Percentiles rank a stretch among this genome's conserved stretches.
Conservation (phyloP, 2,113 vertebrate species). For the Amphilophus citrinellus region DNA sequence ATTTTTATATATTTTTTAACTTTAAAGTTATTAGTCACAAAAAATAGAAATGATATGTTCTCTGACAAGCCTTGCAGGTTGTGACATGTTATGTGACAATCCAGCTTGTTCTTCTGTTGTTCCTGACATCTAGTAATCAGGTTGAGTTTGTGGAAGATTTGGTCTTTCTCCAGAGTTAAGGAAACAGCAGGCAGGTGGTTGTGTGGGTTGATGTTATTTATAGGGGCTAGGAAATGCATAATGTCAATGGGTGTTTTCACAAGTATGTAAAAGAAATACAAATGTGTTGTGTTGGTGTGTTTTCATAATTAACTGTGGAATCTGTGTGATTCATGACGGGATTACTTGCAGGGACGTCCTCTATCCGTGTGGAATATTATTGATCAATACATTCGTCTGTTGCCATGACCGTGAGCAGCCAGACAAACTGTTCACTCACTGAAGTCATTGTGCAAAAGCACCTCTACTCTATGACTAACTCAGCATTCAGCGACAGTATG, state of each 20-base stretch:
- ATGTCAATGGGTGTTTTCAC: not conserved
- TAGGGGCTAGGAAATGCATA: not conserved
- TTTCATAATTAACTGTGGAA: constrained; percentile 55
- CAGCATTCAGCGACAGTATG: constrained; percentile 7
- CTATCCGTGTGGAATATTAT: constrained; percentile 58
- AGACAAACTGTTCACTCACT: constrained; percentile 42
- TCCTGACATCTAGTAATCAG: not conserved
- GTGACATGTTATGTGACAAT: not conserved
- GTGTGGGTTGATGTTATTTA: not conserved
- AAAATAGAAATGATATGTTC: not conserved
- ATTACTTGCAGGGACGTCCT: constrained; percentile 56
- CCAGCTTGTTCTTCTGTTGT: not conserved
- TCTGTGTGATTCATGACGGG: constrained; percentile 40
- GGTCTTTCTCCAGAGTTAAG: not conserved
- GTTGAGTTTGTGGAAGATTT: not conserved
- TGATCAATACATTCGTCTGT: constrained; percentile 63
- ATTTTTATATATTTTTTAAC: not conserved
- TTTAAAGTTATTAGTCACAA: not conserved
- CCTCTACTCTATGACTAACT: constrained; percentile 26
- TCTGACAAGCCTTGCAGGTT: not conserved
- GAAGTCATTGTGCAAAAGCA: constrained; percentile 40
- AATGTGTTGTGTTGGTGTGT: constrained; percentile 8
- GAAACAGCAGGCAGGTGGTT: not conserved
- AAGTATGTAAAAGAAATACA: not conserved
- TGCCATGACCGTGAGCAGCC: constrained; percentile 24